phyloP scores from a whole-genome alignment of 2,797 vertebrate species.

The Okamejei kenojei region DNA sequence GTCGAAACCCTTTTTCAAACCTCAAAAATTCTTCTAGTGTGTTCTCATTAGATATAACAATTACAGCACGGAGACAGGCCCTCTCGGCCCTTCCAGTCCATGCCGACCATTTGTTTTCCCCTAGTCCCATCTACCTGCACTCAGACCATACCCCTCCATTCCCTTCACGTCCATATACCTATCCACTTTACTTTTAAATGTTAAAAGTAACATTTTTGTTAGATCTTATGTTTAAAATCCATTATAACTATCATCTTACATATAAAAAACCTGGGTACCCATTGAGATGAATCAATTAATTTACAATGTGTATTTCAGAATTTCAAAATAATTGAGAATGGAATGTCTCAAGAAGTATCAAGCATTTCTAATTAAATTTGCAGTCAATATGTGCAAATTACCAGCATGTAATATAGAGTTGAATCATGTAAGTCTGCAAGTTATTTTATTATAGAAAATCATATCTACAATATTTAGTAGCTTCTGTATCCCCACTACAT shows the following conservation, averaged over 20 bases:
- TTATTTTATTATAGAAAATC: background rate
- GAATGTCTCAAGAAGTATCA: background rate
- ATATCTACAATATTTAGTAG: background rate
- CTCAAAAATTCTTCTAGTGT: background rate
- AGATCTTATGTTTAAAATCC: background rate
- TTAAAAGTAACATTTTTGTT: no score
- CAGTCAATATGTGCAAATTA: background rate
- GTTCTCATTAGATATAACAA: conserved; percentile 9
- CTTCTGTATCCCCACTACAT: no score
- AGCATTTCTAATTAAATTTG: background rate
- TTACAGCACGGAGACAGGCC: no score
- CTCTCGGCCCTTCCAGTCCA: no score
- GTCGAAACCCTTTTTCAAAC: no score
- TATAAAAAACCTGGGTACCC: background rate
- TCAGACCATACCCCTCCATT: no score
- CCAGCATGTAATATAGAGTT: background rate
- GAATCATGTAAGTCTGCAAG: background rate
- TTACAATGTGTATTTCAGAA: background rate
- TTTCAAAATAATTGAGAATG: background rate
- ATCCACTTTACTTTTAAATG: no score
- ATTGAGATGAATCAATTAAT: conserved; percentile 13
- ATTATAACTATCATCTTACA: background rate
- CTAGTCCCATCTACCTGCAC: no score
- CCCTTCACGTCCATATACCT: no score
- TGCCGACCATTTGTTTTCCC: no score